Base-by-base conservation (phyloP, 2,888 invertebrate species). In the Limnephilus lunatus region DNA sequence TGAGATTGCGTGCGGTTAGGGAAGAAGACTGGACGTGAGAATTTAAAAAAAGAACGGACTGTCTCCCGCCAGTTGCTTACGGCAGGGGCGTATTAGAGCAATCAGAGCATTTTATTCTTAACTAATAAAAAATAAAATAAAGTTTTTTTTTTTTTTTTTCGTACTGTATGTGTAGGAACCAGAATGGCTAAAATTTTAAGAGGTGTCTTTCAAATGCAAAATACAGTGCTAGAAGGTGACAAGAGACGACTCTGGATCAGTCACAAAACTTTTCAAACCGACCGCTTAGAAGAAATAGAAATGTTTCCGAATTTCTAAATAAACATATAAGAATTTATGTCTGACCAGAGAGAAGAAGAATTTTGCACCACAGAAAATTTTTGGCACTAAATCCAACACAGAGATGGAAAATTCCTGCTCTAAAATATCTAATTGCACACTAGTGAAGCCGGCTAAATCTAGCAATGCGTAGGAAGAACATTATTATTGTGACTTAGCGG, bases 1-100 rank as follows among this genome's bases (percentile, higher is more conserved):
- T 88, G 91, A 85, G 81, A 91, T 93, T 93, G 92, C 90, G 92
- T 91, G 93, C 91, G 92, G 92, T 92, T 91, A 91, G 91, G 91
- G 91, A 89, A 44, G 81, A 68, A 81, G 83, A 91, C 82, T 86
- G 91, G 80, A 81, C 88, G 89, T 68, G 44, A 32, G 44, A 89
- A 32, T 48, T 92, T 90, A 44, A 93, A 85, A 90, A 91, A 91
- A 89, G 44, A 85, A 92, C 92, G 31, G 11, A 53, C 19, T 53
- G n/a, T 91, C 90, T 82, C 85, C 91, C 89, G 81, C 85, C 85
- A 31, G 32, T 14, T 85, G 31, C 88, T 39, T 90, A 80, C 83
- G 89, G 31, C 89, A 81, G 81, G 81, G 81, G 87, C 68, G 68
- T 25, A 68, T 68, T 68, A 25, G 25, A 1, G 25, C 68, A 25